These are phyloP conservation scores for Neuroterus valhalla DNA, from an alignment of 1,140 invertebrate species.

Conservation along the genomic window DNA sequence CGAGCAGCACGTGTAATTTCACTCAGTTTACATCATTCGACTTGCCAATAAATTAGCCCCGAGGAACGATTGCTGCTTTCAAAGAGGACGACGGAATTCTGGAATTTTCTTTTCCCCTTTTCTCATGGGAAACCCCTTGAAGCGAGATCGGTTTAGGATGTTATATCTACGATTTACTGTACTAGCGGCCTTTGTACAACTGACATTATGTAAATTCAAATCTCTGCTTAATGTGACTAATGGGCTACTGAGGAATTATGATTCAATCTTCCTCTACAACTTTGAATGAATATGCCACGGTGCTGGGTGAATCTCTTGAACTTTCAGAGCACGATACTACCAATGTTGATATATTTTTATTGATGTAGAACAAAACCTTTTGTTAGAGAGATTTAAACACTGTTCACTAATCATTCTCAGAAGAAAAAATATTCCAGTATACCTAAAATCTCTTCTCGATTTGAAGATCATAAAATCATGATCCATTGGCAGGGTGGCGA, in stretches of 20 bases:
- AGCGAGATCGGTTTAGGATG: constrained; percentile 8
- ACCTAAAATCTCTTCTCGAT: not conserved
- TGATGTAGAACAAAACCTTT: too few species aligned
- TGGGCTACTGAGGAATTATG: constrained; percentile 19
- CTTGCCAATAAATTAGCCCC: constrained; percentile 25
- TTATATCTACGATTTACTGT: constrained; percentile 7
- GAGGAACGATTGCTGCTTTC: constrained; percentile 24
- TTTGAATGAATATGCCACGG: too few species aligned
- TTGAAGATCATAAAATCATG: not conserved
- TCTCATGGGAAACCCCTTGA: constrained; percentile 19
- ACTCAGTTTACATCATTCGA: constrained; percentile 26
- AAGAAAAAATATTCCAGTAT: not conserved
- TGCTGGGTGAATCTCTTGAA: too few species aligned
- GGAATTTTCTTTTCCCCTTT: constrained; percentile 2
- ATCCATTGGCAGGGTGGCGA: too few species aligned
- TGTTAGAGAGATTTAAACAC: too few species aligned
- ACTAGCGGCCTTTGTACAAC: constrained; percentile 14
- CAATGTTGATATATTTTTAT: too few species aligned
- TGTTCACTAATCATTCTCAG: not conserved
- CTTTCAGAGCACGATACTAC: too few species aligned
- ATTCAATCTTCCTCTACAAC: constrained; percentile 1
- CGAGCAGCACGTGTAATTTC: constrained; percentile 21
- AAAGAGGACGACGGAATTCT: constrained; percentile 15
- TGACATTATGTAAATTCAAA: constrained; percentile 22
- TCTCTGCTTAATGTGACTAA: constrained; percentile 19